Evolutionary conservation across 1,140 invertebrate genomes (phyloP), one percentile per base, ranked within the genome.

Genomic region (Pseudomyrmex dendroicus): DNA sequence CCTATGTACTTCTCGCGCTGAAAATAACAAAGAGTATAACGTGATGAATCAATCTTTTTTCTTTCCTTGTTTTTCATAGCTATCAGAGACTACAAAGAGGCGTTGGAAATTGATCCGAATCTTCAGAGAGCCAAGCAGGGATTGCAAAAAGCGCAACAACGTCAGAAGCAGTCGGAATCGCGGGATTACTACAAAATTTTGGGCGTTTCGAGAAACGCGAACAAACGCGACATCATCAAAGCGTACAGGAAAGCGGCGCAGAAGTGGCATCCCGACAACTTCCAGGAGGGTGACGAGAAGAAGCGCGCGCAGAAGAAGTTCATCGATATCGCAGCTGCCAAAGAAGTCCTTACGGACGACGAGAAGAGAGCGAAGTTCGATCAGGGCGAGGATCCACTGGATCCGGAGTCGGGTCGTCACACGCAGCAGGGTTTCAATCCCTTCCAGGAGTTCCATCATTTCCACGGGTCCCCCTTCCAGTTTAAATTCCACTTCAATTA

Each of bases 221-320:
- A 94, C 20, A 99, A 99, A 94, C 96, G 97, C 90, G 98, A 99
- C 93, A 99, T 99, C 17, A 95, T 96, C 1, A 99, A 99, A 95
- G 99, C 99, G 7, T 99, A 99, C 94, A 96, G 99, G 85, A 99
- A 99, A 95, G 96, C 98, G 72, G 99, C 99, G 15, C 98, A 99
- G 93, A 98, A 99, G 93, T 99, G 99, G 99, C 99, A 99, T 95
- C 99, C 99, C 0, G 99, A 99, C 94, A 99, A 99, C 94, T 99
- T 97, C 93, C 96, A 97, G 86, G 96, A 96, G 83, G 97, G 96
- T 7, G 97, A 98, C 70, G 97, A 98, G 88, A 99, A 99, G 94
- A 98, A 99, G 92, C 95, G 96, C 48, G 99, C 99, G 0, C 98
- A 99, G 93, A 99, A 99, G 92, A 99, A 98, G 94, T 99, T 99